Percentiles rank a stretch among this genome's conserved stretches.
phyloP scores from a whole-genome alignment of 2,888 invertebrate species.

The Clitarchus hookeri region DNA sequence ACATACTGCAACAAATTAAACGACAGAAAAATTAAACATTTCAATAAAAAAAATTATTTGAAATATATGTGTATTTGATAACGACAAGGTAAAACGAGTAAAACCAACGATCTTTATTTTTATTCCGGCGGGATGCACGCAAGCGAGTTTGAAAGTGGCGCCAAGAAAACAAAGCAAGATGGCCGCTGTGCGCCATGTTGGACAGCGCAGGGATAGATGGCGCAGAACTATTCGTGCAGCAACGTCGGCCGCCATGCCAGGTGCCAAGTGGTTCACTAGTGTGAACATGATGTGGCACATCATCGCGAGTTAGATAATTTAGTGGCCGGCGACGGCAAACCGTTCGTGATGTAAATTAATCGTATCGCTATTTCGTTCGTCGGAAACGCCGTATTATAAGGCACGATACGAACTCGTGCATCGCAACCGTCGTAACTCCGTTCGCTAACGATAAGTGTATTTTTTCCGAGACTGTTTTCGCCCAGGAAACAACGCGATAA shows the following conservation, averaged over 20 bases:
- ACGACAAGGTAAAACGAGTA: too few relatives aligned
- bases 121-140: too few relatives aligned
- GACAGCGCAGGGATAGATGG: constrained; percentile 35
- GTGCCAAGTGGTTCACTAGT: constrained; percentile 52
- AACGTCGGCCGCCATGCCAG: constrained; percentile 45
- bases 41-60: too few relatives aligned
- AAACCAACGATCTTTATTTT: too few relatives aligned
- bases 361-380: constrained; percentile 41
- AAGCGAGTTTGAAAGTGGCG: not conserved
- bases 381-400: constrained; percentile 38
- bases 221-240: constrained; percentile 30
- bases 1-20: too few relatives aligned
- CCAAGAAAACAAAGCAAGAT: constrained; percentile 23
- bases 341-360: constrained; percentile 52
- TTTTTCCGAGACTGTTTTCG: constrained; percentile 42
- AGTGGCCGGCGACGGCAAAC: constrained; percentile 43
- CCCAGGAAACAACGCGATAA: constrained; percentile 44
- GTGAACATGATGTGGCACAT: constrained; percentile 56
- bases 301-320: constrained; percentile 49
- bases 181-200: constrained; percentile 30
- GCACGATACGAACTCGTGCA: constrained; percentile 40
- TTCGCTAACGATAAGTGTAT: constrained; percentile 41
- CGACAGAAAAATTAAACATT: too few relatives aligned
- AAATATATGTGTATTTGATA: too few relatives aligned
- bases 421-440: constrained; percentile 40